phyloP scores from a whole-genome alignment of 2,888 invertebrate genomes.

The Serrognathus titanus region DNA sequence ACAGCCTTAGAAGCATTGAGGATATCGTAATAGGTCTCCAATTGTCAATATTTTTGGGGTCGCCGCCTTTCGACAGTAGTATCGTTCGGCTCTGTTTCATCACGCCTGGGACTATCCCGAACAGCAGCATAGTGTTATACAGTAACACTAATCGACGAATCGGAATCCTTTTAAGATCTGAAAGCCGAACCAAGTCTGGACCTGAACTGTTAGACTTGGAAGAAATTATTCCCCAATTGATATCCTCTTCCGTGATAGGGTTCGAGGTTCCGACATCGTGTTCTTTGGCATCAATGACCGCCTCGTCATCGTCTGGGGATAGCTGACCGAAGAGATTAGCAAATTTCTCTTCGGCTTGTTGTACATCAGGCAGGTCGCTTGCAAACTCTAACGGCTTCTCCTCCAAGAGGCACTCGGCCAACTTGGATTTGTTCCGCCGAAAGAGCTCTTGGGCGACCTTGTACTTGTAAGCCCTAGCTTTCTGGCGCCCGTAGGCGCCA shows the following conservation, averaged over 20 bases:
- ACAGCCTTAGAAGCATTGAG: constrained; percentile 15
- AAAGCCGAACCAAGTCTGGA: constrained; percentile 9
- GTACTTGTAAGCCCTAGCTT: not conserved
- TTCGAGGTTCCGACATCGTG: not conserved
- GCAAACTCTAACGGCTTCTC: not conserved
- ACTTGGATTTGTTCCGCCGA: not conserved
- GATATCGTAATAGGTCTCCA: constrained; percentile 19
- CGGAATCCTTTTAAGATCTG: not conserved
- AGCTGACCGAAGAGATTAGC: constrained; percentile 1
- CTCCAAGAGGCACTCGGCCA: constrained; percentile 1
- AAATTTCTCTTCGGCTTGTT: not conserved
- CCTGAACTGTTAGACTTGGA: constrained; percentile 8
- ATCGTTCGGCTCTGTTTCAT: constrained; percentile 13
- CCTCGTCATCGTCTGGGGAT: constrained; percentile 5
- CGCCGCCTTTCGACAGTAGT: constrained; percentile 17
- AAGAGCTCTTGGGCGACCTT: constrained; percentile 5
- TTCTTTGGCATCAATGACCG: not conserved
- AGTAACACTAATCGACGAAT: constrained; percentile 2
- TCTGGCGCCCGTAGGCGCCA: too few relatives aligned
- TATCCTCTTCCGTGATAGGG: constrained; percentile 9
- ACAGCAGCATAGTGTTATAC: constrained; percentile 14
- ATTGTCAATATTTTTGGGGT: constrained; percentile 6
- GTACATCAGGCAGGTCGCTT: not conserved
- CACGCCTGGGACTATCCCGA: constrained; percentile 5
- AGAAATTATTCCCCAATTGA: not conserved